Conservation (phyloP, 2,888 invertebrate species). For the Aquatica leii region DNA sequence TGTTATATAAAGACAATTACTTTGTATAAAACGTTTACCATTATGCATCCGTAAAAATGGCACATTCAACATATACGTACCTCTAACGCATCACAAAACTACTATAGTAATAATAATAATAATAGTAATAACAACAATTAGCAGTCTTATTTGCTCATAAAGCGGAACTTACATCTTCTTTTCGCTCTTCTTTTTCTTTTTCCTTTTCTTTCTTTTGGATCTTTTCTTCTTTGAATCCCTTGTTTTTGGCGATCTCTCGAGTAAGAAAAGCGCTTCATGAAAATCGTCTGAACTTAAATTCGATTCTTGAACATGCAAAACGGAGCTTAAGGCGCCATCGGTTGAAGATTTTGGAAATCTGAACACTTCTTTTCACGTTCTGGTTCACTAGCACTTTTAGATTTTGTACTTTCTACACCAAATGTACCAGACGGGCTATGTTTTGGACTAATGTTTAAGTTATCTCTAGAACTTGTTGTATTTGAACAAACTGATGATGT, state of each 20-base stretch:
- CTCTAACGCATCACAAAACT: constrained; percentile 48
- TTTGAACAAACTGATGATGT: constrained; percentile 57
- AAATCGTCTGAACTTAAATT: constrained; percentile 67
- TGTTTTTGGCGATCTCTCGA: constrained; percentile 64
- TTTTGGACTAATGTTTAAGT: constrained; percentile 51
- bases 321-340: constrained; percentile 67
- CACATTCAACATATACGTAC: constrained; percentile 22
- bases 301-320: constrained; percentile 66
- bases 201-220: constrained; percentile 62
- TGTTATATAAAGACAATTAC: constrained; percentile 10
- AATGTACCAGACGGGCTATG: constrained; percentile 47
- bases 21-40: constrained; percentile 28
- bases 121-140: constrained; percentile 48
- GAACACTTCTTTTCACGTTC: constrained; percentile 64
- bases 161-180: constrained; percentile 62
- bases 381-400: constrained; percentile 64
- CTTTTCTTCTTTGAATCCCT: constrained; percentile 62
- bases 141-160: constrained; percentile 57
- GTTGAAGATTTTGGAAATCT: constrained; percentile 67
- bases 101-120: constrained; percentile 24
- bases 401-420: constrained; percentile 54
- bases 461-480: constrained; percentile 51
- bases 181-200: constrained; percentile 59
- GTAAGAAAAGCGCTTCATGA: constrained; percentile 65
- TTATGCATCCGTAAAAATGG: constrained; percentile 30